Evolutionary conservation across 2,113 vertebrate species (phyloP).

Genomic region (Cebus imitator): DNA sequence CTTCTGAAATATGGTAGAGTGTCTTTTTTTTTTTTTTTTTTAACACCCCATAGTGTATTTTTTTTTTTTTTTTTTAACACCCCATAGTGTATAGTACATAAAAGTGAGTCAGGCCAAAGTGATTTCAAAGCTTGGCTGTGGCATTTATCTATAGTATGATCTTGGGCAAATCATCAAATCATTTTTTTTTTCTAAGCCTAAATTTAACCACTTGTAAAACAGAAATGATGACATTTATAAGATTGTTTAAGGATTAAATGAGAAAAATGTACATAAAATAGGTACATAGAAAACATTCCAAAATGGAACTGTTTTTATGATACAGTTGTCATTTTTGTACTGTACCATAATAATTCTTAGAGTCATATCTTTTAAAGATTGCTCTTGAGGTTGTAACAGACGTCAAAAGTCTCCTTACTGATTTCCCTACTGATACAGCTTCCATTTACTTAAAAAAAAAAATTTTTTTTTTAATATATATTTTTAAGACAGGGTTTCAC

Average conservation of each 20-base stretch:
- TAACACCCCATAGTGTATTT: not conserved
- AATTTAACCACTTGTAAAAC: slow-evolving; percentile 18
- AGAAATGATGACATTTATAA: not conserved
- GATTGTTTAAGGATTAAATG: not conserved
- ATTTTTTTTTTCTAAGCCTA: not conserved
- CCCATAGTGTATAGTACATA: not conserved
- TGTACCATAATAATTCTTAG: not conserved
- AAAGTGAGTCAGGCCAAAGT: not conserved
- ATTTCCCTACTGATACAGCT: not conserved
- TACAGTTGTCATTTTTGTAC: not conserved
- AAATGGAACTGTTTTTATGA: not conserved
- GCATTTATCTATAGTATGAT: not conserved
- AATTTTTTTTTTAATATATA: not conserved
- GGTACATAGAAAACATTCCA: not conserved
- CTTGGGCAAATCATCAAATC: slow-evolving; percentile 1
- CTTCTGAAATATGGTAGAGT: slow-evolving; percentile 11
- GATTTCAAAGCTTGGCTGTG: not conserved
- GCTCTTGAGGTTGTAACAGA: not conserved
- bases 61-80: not conserved
- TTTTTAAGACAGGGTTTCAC: too few relatives aligned
- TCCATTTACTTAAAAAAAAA: not conserved
- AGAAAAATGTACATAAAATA: not conserved
- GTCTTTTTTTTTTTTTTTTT: not conserved
- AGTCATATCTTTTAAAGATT: not conserved
- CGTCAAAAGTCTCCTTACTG: not conserved